A percentile compares a stretch with the other conserved stretches of the same genome.
Conservation (phyloP, 1,140 invertebrate genomes). For the Bombus pascuorum region DNA sequence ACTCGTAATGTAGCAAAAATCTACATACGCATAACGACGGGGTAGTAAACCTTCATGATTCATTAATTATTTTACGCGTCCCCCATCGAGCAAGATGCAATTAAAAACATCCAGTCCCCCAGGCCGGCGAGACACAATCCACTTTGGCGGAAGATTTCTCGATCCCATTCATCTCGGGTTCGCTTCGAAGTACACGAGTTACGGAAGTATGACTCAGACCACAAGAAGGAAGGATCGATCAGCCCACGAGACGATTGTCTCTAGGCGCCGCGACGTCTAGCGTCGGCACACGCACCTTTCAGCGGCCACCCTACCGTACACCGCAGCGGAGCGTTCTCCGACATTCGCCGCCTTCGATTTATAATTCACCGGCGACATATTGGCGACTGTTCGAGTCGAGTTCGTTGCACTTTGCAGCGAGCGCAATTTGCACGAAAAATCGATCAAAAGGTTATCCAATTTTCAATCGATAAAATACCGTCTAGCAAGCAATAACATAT, state of each 20-base stretch:
- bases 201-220: conserved; percentile 78
- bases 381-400: conserved; percentile 47
- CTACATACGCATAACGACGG: background rate
- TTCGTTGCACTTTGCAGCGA: conserved; percentile 63
- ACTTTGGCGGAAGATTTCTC: conserved; percentile 8
- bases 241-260: conserved; percentile 76
- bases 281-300: conserved; percentile 74
- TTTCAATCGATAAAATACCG: background rate
- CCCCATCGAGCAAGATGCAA: background rate
- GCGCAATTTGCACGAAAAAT: background rate
- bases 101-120: conserved; percentile 6
- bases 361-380: conserved; percentile 68
- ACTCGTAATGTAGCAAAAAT: conserved; percentile 5
- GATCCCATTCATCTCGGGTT: conserved; percentile 16
- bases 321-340: conserved; percentile 29
- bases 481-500: background rate
- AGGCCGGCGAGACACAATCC: background rate
- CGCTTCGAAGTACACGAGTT: conserved; percentile 3
- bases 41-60: background rate
- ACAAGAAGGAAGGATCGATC: conserved; percentile 80
- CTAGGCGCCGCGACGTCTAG: conserved; percentile 81
- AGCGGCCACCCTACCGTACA: conserved; percentile 30
- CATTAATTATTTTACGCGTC: background rate
- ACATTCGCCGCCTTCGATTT: conserved; percentile 58
- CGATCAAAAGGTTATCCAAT: background rate